Base-by-base conservation (phyloP, 2,113 vertebrate species). In the Tinamus guttatus region DNA sequence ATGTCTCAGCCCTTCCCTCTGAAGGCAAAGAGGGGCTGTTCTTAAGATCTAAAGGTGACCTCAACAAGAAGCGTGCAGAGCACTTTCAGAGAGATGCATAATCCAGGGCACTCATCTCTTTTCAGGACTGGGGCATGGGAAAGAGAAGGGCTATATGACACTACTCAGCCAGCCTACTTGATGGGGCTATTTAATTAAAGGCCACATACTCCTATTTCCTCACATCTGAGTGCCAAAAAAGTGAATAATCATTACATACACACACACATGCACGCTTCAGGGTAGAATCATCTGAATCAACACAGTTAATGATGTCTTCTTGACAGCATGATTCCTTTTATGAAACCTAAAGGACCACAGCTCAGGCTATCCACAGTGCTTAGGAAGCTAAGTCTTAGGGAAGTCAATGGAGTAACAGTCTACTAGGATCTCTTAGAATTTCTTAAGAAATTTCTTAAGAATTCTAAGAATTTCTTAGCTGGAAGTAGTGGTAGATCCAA, bases 201-300 rank as follows among this genome's bases (percentile, higher is more conserved):
- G 41, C 21, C 32, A 84, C 32, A 54, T 38, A 41, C 41, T 88
- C 32, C 32, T 21, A 22, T 18, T 71, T 10, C 41, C 32, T 27
- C 54, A 10, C 4, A 40, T 5, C 5, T 0, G 2, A 0, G 0
- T 24, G 51, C 13, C 58, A 60, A 60, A 59, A 24, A 41, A 41
- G 40, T 41, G 40, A 41, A 77, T 16, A 10, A 62, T 4, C 27
- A 19, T 2, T 14, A 40, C 20, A n/a, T 7, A 13, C 13, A 65
- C 47, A 67, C 5, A 7, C 2, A 49, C 0, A 0, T 2, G 3
- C 1, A 1, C 1, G 5, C 43, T 14, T 4, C 0, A 80, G 8
- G 15, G 34, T 56, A 17, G 40, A 71, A 85, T 70, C n/a, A 75
- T 13, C 40, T 49, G 69, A 36, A 36, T 28, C 40, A 90, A 69